Percentiles rank a stretch among this genome's conserved stretches.
Evolutionary conservation across 1,140 invertebrate genomes (phyloP).

Genomic region (Anoplolepis gracilipes): DNA sequence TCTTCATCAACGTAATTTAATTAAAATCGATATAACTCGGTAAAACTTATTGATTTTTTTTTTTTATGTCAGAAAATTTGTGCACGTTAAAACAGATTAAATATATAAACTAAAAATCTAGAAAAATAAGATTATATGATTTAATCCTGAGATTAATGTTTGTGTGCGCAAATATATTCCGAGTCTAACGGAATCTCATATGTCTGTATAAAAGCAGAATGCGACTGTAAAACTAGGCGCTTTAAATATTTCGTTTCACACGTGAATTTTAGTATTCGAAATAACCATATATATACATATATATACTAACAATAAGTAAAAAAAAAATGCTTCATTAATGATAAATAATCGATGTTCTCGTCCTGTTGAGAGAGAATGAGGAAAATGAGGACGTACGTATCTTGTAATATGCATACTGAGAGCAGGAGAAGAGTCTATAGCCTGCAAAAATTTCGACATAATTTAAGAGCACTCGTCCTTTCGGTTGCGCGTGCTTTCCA

Average conservation of each 20-base stretch:
- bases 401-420: conserved; percentile 40
- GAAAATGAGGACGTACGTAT: conserved; percentile 10
- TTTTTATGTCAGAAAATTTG: background rate
- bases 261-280: background rate
- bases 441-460: conserved; percentile 32
- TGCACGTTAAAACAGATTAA: background rate
- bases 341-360: conserved; percentile 8
- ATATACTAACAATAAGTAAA: conserved; percentile 7
- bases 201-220: background rate
- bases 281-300: background rate
- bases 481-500: conserved; percentile 8
- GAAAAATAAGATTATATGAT: background rate
- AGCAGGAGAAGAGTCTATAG: background rate
- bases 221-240: background rate
- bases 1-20: background rate
- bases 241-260: background rate
- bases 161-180: background rate
- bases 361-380: background rate
- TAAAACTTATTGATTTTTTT: background rate
- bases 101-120: background rate
- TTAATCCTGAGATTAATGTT: background rate
- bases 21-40: conserved; percentile 6
- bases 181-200: background rate
- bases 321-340: conserved; percentile 48
- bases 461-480: conserved; percentile 47